Evolutionary conservation across 2,113 vertebrate genomes (phyloP).

Genomic region (Crotalus helleri): DNA sequence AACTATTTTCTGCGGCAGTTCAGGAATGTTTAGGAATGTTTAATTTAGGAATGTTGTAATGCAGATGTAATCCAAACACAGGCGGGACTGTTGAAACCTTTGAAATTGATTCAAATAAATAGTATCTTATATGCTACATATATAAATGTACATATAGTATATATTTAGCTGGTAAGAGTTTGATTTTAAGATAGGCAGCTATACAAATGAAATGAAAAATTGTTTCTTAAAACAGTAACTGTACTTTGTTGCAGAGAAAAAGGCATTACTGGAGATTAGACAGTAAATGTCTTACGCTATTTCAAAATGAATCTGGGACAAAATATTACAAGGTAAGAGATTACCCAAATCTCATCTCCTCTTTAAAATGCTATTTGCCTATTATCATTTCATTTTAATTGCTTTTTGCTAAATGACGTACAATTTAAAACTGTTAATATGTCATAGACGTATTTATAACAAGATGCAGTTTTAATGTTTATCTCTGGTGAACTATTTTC

Average conservation of each 20-base stretch:
- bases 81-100: not conserved
- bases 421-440: constrained; percentile 8
- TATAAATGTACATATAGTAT: not conserved
- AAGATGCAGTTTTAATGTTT: not conserved
- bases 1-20: not conserved
- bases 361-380: not conserved
- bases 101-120: not conserved
- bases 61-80: not conserved
- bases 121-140: not conserved
- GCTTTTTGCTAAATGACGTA: constrained; percentile 11
- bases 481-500: not conserved
- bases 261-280: constrained; percentile 98
- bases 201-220: not conserved
- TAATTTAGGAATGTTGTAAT: not conserved
- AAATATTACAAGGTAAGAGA: constrained; percentile 91
- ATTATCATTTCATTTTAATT: constrained; percentile 24
- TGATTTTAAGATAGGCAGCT: not conserved
- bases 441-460: not conserved
- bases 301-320: constrained; percentile 96
- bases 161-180: not conserved
- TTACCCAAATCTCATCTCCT: not conserved
- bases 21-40: not conserved
- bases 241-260: constrained; percentile 81
- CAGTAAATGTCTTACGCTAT: constrained; percentile 93
- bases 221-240: constrained; percentile 28